A percentile compares a stretch with the other conserved stretches of the same genome.
phyloP scores from a whole-genome alignment of 2,888 invertebrate genomes.

The Agrypnus murinus region DNA sequence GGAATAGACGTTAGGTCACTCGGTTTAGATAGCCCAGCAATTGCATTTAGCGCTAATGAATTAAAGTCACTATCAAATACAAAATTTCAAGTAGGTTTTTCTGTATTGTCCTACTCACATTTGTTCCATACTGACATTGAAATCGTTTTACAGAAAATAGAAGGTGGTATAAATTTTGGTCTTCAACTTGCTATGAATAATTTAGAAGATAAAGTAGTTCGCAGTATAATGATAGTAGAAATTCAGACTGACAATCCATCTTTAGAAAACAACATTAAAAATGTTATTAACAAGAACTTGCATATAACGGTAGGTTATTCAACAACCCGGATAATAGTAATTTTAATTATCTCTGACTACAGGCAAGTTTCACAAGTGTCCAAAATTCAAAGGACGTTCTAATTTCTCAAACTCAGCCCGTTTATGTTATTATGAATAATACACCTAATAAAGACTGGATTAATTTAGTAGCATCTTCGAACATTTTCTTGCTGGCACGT shows the following conservation, averaged over 20 bases:
- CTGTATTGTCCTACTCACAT: no score
- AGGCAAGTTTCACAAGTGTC: slow-evolving; percentile 64
- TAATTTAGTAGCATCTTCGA: slow-evolving; percentile 61
- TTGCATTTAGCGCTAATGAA: slow-evolving; percentile 63
- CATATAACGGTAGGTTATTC: slow-evolving; percentile 64
- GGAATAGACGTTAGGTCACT: slow-evolving; percentile 60
- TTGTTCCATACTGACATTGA: no score
- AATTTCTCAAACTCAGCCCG: slow-evolving; percentile 63
- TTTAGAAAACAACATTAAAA: slow-evolving; percentile 61
- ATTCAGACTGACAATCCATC: slow-evolving; percentile 60
- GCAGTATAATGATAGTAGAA: slow-evolving; percentile 65
- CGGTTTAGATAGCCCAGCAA: slow-evolving; percentile 55
- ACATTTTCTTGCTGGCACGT: slow-evolving; percentile 63
- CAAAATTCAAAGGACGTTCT: slow-evolving; percentile 63
- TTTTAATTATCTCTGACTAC: no score
- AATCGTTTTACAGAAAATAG: slow-evolving; percentile 61
- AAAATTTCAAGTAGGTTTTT: slow-evolving; percentile 38
- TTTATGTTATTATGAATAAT: slow-evolving; percentile 64
- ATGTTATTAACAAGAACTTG: slow-evolving; percentile 61
- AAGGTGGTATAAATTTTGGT: slow-evolving; percentile 64
- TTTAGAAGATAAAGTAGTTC: slow-evolving; percentile 60
- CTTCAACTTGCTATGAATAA: slow-evolving; percentile 64
- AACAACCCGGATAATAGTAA: no score
- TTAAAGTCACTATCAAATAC: slow-evolving; percentile 60
- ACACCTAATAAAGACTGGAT: slow-evolving; percentile 61